phyloP scores from a whole-genome alignment of 2,797 vertebrate genomes.

The Tympanoctomys barrerae region DNA sequence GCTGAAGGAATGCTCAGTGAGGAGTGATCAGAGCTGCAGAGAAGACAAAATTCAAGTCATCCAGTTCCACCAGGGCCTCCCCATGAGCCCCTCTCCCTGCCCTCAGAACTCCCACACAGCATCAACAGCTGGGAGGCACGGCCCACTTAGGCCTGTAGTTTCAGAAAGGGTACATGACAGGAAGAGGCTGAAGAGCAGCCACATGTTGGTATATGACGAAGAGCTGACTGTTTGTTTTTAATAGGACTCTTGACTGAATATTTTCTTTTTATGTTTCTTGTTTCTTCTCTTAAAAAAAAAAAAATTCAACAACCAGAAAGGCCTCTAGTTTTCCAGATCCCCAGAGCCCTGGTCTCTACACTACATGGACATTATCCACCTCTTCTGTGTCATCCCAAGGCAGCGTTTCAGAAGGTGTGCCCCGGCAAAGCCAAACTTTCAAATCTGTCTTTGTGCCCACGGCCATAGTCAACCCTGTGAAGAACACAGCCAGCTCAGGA shows the following conservation, averaged over 20 bases:
- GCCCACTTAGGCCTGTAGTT: not conserved
- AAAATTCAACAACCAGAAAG: constrained; percentile 89
- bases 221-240: not conserved
- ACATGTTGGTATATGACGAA: not conserved
- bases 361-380: constrained; percentile 88
- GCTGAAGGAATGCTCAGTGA: not conserved
- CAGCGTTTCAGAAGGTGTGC: constrained; percentile 89
- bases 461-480: constrained; percentile 84
- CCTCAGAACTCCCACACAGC: not conserved
- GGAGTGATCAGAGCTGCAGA: not conserved
- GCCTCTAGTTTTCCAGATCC: constrained; percentile 92
- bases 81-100: not conserved
- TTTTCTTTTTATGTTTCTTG: constrained; percentile 43
- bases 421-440: constrained; percentile 86
- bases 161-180: no score
- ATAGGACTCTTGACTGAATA: constrained; percentile 17
- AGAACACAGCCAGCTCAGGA: constrained; percentile 75
- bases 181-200: not conserved
- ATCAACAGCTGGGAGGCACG: not conserved
- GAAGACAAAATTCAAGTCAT: not conserved
- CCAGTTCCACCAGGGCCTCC: not conserved
- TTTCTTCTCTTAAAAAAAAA: constrained; percentile 23
- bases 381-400: constrained; percentile 93
- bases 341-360: constrained; percentile 89
- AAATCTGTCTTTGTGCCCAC: constrained; percentile 90